These are phyloP conservation scores for Caloenas nicobarica DNA, from an alignment of 2,113 vertebrate species.

Conservation along the genomic window DNA sequence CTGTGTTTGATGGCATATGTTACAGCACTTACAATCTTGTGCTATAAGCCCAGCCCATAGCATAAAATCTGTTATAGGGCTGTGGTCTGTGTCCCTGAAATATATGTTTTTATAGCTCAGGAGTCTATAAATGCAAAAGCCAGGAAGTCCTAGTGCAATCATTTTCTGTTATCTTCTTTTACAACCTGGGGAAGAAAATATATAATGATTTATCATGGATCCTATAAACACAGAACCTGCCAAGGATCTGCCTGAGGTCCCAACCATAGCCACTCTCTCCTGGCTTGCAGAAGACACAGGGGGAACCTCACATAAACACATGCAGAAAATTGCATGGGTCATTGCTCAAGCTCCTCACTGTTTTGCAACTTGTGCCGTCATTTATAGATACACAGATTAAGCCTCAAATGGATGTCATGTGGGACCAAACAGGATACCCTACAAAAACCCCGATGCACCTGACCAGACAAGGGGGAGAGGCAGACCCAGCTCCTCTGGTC, in stretches of 20 bases:
- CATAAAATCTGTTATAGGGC: background rate
- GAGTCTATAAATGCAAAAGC: background rate
- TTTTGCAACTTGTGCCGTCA: background rate
- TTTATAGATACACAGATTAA: background rate
- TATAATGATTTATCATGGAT: background rate
- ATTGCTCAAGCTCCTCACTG: background rate
- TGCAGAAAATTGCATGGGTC: background rate
- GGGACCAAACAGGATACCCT: background rate
- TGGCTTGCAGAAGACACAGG: background rate
- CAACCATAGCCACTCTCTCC: background rate
- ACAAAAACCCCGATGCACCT: background rate
- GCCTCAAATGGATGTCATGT: background rate
- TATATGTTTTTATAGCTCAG: background rate
- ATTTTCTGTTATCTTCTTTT: background rate
- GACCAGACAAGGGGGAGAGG: fast-evolving
- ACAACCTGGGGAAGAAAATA: background rate
- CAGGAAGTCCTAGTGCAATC: background rate
- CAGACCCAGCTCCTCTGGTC: background rate
- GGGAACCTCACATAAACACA: fast-evolving
- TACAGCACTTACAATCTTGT: background rate
- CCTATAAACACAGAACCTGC: background rate
- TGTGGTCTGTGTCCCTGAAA: background rate
- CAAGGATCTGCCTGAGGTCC: background rate
- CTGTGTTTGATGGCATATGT: background rate
- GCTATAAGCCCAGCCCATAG: fast-evolving